Percentiles rank a stretch among this genome's conserved stretches.
phyloP scores from a whole-genome alignment of 2,113 vertebrate species.

The Pseudorectes ferrugineus region DNA sequence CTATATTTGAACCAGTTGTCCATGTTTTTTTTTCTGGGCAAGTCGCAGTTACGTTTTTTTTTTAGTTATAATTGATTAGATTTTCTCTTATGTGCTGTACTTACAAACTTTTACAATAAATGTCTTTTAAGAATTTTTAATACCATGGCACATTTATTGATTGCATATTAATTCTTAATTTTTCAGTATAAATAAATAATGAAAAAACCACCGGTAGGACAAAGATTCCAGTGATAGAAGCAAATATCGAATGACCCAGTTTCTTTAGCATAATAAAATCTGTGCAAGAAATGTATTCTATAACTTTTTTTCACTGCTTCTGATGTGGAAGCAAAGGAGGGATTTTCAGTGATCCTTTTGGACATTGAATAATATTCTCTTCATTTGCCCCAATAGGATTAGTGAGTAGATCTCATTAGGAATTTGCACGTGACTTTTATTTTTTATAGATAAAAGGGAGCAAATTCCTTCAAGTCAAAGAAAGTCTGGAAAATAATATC shows the following conservation, averaged over 20 bases:
- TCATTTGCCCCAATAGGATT: conserved; percentile 52
- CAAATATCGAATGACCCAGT: background rate
- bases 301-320: background rate
- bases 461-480: conserved; percentile 53
- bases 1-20: background rate
- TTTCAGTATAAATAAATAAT: background rate
- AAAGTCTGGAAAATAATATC: conserved; percentile 1
- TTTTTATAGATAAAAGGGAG: conserved; percentile 42
- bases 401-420: conserved; percentile 46
- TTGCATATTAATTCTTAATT: background rate
- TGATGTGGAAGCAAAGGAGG: background rate
- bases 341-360: conserved; percentile 27
- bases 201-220: background rate
- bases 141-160: background rate
- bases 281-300: background rate
- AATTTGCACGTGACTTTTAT: conserved; percentile 52
- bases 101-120: background rate
- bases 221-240: background rate
- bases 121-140: background rate
- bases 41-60: background rate
- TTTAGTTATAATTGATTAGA: background rate
- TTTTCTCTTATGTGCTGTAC: background rate
- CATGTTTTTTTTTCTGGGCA: background rate
- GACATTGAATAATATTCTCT: conserved; percentile 22
- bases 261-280: background rate